Conservation (phyloP, 2,888 invertebrate genomes). For the Microplitis deprimator region DNA sequence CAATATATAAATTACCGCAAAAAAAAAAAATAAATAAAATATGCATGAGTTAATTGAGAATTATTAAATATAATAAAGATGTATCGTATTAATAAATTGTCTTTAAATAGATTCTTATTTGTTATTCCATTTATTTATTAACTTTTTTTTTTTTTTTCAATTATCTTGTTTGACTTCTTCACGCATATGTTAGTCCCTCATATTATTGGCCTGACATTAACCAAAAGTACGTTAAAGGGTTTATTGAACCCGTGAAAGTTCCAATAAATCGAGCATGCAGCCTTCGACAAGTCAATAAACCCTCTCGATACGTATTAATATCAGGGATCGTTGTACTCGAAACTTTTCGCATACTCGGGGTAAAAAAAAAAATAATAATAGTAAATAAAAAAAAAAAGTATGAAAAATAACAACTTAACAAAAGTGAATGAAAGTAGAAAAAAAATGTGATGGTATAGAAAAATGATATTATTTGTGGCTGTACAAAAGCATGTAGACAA, state of each 20-base stretch:
- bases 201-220: conserved; percentile 14
- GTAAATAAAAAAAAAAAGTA: background rate
- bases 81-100: background rate
- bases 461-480: conserved; percentile 18
- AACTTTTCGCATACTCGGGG: conserved; percentile 29
- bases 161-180: background rate
- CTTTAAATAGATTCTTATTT: background rate
- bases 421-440: background rate
- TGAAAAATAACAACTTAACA: background rate
- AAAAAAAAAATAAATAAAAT: background rate
- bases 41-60: background rate
- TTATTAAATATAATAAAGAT: no score
- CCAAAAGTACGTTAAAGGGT: conserved; percentile 23
- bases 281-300: conserved; percentile 49
- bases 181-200: background rate
- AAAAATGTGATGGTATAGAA: background rate
- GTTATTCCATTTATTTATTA: background rate
- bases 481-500: conserved; percentile 22
- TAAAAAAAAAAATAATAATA: conserved; percentile 11
- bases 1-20: background rate
- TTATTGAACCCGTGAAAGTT: conserved; percentile 49
- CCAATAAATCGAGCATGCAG: conserved; percentile 48
- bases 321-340: conserved; percentile 42
- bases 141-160: background rate
- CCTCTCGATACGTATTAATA: conserved; percentile 50